Percentiles rank a stretch among this genome's conserved stretches.
Evolutionary conservation across 2,888 invertebrate genomes (phyloP).

Genomic region (Aphodius granarius): DNA sequence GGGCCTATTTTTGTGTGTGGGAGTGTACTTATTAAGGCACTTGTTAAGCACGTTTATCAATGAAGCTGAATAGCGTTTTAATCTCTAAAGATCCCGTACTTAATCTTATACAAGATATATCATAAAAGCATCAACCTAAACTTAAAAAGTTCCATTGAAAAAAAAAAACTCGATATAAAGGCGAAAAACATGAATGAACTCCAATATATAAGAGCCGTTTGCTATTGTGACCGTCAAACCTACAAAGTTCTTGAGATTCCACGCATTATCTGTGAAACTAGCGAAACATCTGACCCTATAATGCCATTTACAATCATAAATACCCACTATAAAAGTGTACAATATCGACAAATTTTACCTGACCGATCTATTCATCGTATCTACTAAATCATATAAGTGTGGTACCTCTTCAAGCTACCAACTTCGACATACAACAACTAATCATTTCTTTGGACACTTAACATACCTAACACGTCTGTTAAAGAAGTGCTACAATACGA

Average conservation of each 20-base stretch:
- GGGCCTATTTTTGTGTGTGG: too few species aligned
- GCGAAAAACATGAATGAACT: neutral
- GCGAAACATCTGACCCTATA: constrained; percentile 24
- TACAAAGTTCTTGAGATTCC: neutral
- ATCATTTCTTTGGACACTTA: constrained; percentile 34
- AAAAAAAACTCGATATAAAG: neutral
- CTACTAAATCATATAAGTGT: constrained; percentile 11
- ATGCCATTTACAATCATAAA: constrained; percentile 21
- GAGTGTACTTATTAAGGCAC: too few species aligned
- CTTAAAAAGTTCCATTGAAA: neutral
- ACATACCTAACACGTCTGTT: constrained; percentile 34
- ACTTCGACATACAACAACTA: constrained; percentile 30
- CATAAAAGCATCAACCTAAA: neutral
- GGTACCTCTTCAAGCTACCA: neutral
- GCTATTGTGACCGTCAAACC: neutral
- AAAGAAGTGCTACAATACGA: constrained; percentile 33
- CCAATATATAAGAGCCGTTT: neutral
- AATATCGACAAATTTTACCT: constrained; percentile 23
- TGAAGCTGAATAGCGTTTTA: neutral
- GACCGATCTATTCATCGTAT: constrained; percentile 2
- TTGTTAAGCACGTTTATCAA: too few species aligned
- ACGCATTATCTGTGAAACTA: constrained; percentile 6
- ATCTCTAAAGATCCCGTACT: neutral
- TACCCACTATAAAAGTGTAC: constrained; percentile 19
- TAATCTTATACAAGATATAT: neutral